Base-by-base conservation (phyloP, 2,113 vertebrate genomes). In the Sapajus apella region DNA sequence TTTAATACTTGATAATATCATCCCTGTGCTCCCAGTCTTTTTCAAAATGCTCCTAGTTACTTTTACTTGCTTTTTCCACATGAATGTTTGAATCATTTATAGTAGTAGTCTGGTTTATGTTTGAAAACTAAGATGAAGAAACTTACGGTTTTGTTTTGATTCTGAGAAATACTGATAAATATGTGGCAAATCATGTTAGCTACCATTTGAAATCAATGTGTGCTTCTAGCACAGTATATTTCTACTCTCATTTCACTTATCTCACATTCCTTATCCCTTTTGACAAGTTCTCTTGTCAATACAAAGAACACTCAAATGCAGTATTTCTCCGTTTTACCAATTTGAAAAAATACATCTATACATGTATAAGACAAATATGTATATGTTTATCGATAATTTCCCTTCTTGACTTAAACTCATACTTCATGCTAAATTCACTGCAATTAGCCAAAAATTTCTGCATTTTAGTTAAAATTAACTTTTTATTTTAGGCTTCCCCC, bases 391-490 rank as follows among this genome's bases (percentile, higher is more conserved):
- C 8, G 16, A 3, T 93, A 64, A 81, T 88, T 87, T 92, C 17
- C 18, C 27, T 92, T 92, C 32, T 94, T 92, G 50, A 87, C 47
- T 58, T 70, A 86, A 64, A 17, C 56, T n/a, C 61, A 81, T 45
- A 23, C n/a, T 81, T 68, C 32, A 35, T 87, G 20, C 12, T 50
- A 18, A 75, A 90, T 80, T 45, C 8, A 55, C 23, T 79, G 25
- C 25, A 93, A 4, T 89, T 90, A 77, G 21, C 86, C 12, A 56
- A 47, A 87, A 73, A 43, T 20, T 68, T 88, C 58, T 95, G 70
- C 8, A 94, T 58, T 86, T 81, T 79, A 88, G 55, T 85, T 89
- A 89, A 94, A 92, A 94, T 87, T 85, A 87, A 84, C 47, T n/a
- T 45, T 87, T 77, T 79, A 61, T 73, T 92, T 80, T 96, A 70